Evolutionary conservation across 1,140 invertebrate genomes (phyloP).

Genomic region (Stegodyphus dumicola): DNA sequence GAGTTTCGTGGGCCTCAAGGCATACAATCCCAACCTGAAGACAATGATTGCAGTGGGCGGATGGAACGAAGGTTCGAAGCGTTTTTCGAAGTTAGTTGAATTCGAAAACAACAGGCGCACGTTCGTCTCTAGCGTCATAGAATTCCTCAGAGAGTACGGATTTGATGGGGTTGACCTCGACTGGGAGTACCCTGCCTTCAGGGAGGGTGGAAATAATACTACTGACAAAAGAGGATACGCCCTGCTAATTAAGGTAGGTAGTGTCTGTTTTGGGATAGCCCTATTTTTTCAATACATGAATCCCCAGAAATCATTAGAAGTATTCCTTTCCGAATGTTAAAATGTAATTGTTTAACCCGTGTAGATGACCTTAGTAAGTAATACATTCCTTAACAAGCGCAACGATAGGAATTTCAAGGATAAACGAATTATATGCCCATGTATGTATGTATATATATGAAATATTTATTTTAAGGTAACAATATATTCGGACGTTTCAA

Average conservation of each 20-base stretch:
- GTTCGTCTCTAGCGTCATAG: conserved; percentile 83
- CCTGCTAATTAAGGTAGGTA: conserved; percentile 80
- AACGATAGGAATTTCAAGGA: too few relatives aligned
- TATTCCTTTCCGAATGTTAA: too few relatives aligned
- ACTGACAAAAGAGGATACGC: conserved; percentile 92
- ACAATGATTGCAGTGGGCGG: conserved; percentile 93
- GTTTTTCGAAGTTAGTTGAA: conserved; percentile 89
- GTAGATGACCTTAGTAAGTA: too few relatives aligned
- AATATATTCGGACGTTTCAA: too few relatives aligned
- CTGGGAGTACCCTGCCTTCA: conserved; percentile 93
- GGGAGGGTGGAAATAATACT: conserved; percentile 91
- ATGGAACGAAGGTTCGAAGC: conserved; percentile 92
- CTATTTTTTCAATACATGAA: too few relatives aligned
- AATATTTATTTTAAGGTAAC: too few relatives aligned
- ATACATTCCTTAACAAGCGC: too few relatives aligned
- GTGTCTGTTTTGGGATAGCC: too few relatives aligned
- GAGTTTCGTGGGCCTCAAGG: conserved; percentile 92
- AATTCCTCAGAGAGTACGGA: conserved; percentile 89
- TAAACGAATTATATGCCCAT: too few relatives aligned
- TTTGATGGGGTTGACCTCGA: conserved; percentile 97
- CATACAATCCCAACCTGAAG: conserved; percentile 92
- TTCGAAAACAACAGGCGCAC: conserved; percentile 79
- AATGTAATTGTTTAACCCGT: too few relatives aligned
- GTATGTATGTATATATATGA: too few relatives aligned
- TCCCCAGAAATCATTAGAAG: too few relatives aligned